Conservation (phyloP, 1,140 invertebrate species). For the Drosophila neocordata region DNA sequence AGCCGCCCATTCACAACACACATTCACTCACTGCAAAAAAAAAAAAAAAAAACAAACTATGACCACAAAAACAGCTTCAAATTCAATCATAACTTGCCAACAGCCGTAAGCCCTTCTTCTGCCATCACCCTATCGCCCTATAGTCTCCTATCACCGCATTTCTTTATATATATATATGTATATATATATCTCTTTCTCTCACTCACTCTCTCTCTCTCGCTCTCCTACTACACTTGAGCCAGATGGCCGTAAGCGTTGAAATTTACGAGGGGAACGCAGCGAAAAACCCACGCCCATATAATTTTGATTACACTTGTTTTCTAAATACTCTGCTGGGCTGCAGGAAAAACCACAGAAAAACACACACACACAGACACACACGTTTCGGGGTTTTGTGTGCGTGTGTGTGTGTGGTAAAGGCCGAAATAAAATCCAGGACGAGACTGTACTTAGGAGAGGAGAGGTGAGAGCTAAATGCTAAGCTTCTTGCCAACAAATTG, state of each 20-base stretch:
- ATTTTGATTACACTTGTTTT: slow-evolving; percentile 81
- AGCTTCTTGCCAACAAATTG: slow-evolving; percentile 76
- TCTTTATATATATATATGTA: too few relatives aligned
- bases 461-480: slow-evolving; percentile 27
- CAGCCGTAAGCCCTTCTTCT: slow-evolving; percentile 28
- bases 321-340: slow-evolving; percentile 65
- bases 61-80: slow-evolving; percentile 64
- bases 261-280: slow-evolving; percentile 55
- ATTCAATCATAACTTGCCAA: slow-evolving; percentile 78
- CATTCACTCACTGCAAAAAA: background rate
- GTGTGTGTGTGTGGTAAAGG: slow-evolving; percentile 36
- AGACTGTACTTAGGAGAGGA: slow-evolving; percentile 29
- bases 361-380: slow-evolving; percentile 36
- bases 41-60: slow-evolving; percentile 30
- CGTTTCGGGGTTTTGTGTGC: slow-evolving; percentile 15
- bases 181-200: background rate
- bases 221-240: slow-evolving; percentile 37
- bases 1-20: slow-evolving; percentile 15
- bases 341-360: slow-evolving; percentile 35
- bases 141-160: background rate
- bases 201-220: background rate
- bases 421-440: slow-evolving; percentile 61
- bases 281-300: slow-evolving; percentile 69
- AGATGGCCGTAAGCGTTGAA: slow-evolving; percentile 66
- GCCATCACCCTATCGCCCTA: background rate